Evolutionary conservation across 2,888 invertebrate genomes (phyloP), one percentile per base, ranked within the genome.

Genomic region (Acrobasis repandana): DNA sequence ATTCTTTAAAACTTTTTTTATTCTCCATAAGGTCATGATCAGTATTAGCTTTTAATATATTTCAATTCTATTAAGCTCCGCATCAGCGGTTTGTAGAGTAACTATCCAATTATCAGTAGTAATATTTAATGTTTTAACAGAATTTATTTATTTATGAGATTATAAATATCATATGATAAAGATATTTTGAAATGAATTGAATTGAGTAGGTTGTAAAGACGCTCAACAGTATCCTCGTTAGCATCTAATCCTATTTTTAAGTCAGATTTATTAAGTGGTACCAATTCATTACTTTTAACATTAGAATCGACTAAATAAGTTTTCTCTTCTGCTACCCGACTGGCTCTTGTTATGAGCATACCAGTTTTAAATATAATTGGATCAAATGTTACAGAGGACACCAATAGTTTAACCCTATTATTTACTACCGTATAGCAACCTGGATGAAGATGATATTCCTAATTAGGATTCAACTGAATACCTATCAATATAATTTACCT

Each of bases 1-100:
- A 51, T 72, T 62, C 56, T 67, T 68, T 0, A 71, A 14, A 4
- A 56, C 56, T 61, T 64, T 64, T 59, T 16, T 61, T 63, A 9
- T 67, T 64, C 10, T 68, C 66, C 28, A 15, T 50, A n/a, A 59
- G 16, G 43, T 65, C 66, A 1, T 63, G 56, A 3, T 63, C 63
- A 10, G 36, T 36, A 3, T 63, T 56, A 14, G 58, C 49, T n/a
- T 60, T 58, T 11, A 38, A 38, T 4, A 38, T 38, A 14, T 38
- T 38, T 38, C 14, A 14, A 38, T 38, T 38, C 38, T 38, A 11
- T 38, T 38, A 1, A 38, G 38, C 11, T 38, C 14, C 14, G 38
- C 11, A 14, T 38, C 38, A 11, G 38, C 38, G 14, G 10, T 38
- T 38, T 38, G 38, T 14, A 38, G 14, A 4, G 38, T 38, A 38